phyloP scores from a whole-genome alignment of 2,797 vertebrate species.

The Luscinia megarhynchos region DNA sequence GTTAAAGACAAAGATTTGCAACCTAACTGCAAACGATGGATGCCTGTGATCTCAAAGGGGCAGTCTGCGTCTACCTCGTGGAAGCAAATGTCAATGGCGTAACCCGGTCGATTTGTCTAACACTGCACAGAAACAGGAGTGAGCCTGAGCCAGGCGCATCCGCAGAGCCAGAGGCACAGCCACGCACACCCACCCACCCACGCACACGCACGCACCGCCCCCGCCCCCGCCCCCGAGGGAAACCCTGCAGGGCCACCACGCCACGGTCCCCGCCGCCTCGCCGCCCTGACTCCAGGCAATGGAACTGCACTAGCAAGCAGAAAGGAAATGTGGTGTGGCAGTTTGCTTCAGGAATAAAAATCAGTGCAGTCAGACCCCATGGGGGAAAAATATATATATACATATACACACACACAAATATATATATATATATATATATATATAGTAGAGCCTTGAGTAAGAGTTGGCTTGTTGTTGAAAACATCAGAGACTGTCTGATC shows the following conservation, averaged over 20 bases:
- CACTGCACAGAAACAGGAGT: constrained; percentile 66
- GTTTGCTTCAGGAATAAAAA: constrained; percentile 78
- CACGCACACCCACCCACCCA: neutral
- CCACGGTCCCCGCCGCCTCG: neutral
- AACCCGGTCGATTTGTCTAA: constrained; percentile 70
- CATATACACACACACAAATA: constrained; percentile 30
- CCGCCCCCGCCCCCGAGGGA: neutral
- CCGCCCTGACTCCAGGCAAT: constrained; percentile 4
- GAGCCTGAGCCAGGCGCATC: neutral
- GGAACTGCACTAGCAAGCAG: constrained; percentile 73
- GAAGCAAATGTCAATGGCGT: constrained; percentile 74
- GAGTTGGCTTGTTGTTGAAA: constrained; percentile 78
- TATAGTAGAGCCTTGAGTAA: constrained; percentile 61
- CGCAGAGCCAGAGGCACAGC: neutral
- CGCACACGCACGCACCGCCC: neutral
- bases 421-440: constrained; percentile 53
- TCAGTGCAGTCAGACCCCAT: constrained; percentile 83
- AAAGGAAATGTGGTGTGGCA: constrained; percentile 75
- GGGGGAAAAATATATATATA: constrained; percentile 68
- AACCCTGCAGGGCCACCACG: neutral
- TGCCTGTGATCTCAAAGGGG: constrained; percentile 70
- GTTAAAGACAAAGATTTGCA: constrained; percentile 79
- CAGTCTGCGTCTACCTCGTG: constrained; percentile 68
- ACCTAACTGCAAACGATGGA: constrained; percentile 62
- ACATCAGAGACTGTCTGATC: constrained; percentile 64